Evolutionary conservation across 2,888 invertebrate species (phyloP).

Genomic region (Drosophila dives): DNA sequence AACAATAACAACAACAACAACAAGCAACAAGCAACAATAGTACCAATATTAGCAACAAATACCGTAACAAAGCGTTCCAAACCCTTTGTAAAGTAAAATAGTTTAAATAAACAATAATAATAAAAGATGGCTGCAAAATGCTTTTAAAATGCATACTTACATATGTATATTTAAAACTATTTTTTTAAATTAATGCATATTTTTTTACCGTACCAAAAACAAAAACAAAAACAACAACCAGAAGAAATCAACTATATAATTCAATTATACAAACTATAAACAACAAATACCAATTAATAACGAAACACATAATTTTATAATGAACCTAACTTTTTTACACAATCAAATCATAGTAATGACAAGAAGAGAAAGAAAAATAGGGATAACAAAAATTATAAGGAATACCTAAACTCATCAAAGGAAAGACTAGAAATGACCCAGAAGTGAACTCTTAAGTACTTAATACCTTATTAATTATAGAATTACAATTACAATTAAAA

Average conservation of each 20-base stretch:
- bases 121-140: slow-evolving; percentile 43
- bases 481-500: background rate
- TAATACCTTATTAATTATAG: slow-evolving; percentile 35
- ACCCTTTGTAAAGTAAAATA: slow-evolving; percentile 19
- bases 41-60: slow-evolving; percentile 65
- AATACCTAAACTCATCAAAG: background rate
- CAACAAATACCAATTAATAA: slow-evolving; percentile 27
- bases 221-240: slow-evolving; percentile 21
- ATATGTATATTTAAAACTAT: slow-evolving; percentile 50
- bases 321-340: slow-evolving; percentile 54
- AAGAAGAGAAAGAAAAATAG: slow-evolving; percentile 6
- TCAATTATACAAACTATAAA: slow-evolving; percentile 46
- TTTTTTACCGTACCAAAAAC: slow-evolving; percentile 57
- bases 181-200: slow-evolving; percentile 69
- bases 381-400: background rate
- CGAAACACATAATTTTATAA: slow-evolving; percentile 4
- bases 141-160: slow-evolving; percentile 32
- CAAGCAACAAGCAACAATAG: slow-evolving; percentile 67
- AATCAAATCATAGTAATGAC: slow-evolving; percentile 31
- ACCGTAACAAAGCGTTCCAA: slow-evolving; percentile 24
- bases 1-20: slow-evolving; percentile 35
- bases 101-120: background rate
- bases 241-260: slow-evolving; percentile 45
- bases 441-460: slow-evolving; percentile 24
- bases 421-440: slow-evolving; percentile 10